Percentiles rank a stretch among this genome's conserved stretches.
Conservation (phyloP, 2,113 vertebrate genomes). For the Boleophthalmus pectinirostris region DNA sequence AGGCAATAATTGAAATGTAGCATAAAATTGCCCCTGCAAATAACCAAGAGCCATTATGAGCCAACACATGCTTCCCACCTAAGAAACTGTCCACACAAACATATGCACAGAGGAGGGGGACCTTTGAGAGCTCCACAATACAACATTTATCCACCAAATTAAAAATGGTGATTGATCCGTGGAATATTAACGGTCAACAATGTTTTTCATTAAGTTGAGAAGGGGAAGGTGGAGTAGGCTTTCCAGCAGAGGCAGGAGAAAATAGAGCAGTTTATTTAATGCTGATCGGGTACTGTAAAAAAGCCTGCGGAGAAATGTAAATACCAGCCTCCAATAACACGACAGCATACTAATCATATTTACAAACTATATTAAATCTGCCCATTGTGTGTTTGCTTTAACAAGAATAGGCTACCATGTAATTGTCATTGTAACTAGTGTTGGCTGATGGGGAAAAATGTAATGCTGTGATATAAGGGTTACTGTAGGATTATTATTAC, state of each 20-base stretch:
- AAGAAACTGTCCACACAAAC: conserved; percentile 66
- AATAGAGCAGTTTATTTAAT: conserved; percentile 87
- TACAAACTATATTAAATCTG: conserved; percentile 99
- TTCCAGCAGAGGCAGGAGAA: conserved; percentile 75
- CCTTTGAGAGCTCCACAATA: conserved; percentile 78
- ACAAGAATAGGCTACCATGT: conserved; percentile 89
- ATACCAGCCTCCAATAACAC: conserved; percentile 96
- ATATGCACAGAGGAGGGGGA: conserved; percentile 69
- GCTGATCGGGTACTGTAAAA: conserved; percentile 92
- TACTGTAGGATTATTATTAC: conserved; percentile 99
- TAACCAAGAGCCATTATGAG: conserved; percentile 94
- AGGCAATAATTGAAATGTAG: conserved; percentile 99
- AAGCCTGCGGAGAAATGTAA: conserved; percentile 98
- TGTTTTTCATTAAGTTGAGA: conserved; percentile 92
- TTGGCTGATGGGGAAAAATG: conserved; percentile 94
- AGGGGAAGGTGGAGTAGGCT: conserved; percentile 69
- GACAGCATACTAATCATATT: conserved; percentile 99
- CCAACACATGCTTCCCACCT: conserved; percentile 83
- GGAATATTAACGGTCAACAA: conserved; percentile 90
- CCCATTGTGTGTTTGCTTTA: conserved; percentile 93
- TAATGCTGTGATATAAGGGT: conserved; percentile 99
- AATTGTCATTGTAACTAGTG: conserved; percentile 97
- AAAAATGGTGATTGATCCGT: conserved; percentile 90
- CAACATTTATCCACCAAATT: conserved; percentile 82
- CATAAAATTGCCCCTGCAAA: conserved; percentile 99